Base-by-base conservation (phyloP, 2,113 vertebrate species). In the Petrocephalus microphthalmus region DNA sequence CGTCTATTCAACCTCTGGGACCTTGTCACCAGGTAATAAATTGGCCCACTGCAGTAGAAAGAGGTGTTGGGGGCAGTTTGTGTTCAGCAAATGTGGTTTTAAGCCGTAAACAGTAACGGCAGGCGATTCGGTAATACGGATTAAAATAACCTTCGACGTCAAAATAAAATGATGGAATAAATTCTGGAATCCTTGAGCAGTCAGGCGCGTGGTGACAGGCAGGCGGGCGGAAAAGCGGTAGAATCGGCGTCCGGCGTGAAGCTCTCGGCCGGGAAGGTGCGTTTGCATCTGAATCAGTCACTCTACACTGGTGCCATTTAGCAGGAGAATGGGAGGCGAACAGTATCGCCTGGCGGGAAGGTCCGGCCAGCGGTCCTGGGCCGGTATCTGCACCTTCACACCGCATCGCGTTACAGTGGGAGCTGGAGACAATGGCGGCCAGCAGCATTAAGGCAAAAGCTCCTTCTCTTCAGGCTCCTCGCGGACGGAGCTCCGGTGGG, bases 31-130 rank as follows among this genome's bases (percentile, higher is more conserved):
- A 86, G 88, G 91, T 91, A 82, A 89, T 90, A 78, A 85, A 90
- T 91, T 91, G 90, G 83, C 85, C 91, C 45, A 89, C 64, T 90
- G 11, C 85, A 37, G 86, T 85, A 37, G 37, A 89, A 90, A 88
- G 88, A 84, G 89, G 60, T 15, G 0, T 88, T 91, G 11, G 47
- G 37, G 53, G 71, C 49, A 82, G 33, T 54, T 19, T 71, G 49
- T 81, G 33, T 81, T 88, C 10, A 56, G 64, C n/a, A 56, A 82
- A 81, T 71, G 29, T 88, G 53, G 64, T 82, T 33, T 81, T 71
- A 64, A 54, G 33, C 19, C 19, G 22, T 88, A 17, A n/a, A 54
- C 67, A 42, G 33, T 81, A n/a, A 8, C 17, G 74, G 52, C 29
- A 17, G 52, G 11, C 54, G 13, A 52, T n/a, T n/a, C 22, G 57